Evolutionary conservation across 2,888 invertebrate genomes (phyloP).

Genomic region (Heteromyza rotundicornis): DNA sequence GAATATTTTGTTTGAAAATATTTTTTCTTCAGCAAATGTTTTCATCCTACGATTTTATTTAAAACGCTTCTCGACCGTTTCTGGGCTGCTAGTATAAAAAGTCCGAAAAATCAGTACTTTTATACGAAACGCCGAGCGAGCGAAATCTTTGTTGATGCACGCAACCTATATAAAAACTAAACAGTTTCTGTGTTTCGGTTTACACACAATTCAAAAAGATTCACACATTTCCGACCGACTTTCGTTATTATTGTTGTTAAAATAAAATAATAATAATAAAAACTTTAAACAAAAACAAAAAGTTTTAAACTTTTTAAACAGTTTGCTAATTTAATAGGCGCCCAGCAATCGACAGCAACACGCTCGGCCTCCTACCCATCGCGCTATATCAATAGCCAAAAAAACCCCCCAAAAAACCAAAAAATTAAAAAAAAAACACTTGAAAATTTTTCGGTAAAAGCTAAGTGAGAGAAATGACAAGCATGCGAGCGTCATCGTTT

Average conservation of each 20-base stretch:
- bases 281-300: slow-evolving; percentile 33
- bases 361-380: too few relatives aligned
- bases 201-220: too few relatives aligned
- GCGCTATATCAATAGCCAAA: too few relatives aligned
- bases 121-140: neutral
- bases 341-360: slow-evolving; percentile 35
- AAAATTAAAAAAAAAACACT: slow-evolving; percentile 16
- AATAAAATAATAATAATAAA: too few relatives aligned
- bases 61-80: neutral
- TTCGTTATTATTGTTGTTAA: too few relatives aligned
- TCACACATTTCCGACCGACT: too few relatives aligned
- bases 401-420: too few relatives aligned
- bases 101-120: slow-evolving; percentile 26
- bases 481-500: too few relatives aligned
- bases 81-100: slow-evolving; percentile 18
- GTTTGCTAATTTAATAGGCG: slow-evolving; percentile 54
- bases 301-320: slow-evolving; percentile 59
- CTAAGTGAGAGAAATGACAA: slow-evolving; percentile 26
- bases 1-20: neutral
- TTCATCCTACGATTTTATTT: too few relatives aligned
- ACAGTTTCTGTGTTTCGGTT: too few relatives aligned
- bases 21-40: neutral
- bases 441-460: slow-evolving; percentile 36
- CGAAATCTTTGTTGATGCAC: neutral
- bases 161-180: too few relatives aligned